These are phyloP conservation scores for Drosophila sucinea DNA, from an alignment of 1,140 invertebrate species.

Conservation along the genomic window DNA sequence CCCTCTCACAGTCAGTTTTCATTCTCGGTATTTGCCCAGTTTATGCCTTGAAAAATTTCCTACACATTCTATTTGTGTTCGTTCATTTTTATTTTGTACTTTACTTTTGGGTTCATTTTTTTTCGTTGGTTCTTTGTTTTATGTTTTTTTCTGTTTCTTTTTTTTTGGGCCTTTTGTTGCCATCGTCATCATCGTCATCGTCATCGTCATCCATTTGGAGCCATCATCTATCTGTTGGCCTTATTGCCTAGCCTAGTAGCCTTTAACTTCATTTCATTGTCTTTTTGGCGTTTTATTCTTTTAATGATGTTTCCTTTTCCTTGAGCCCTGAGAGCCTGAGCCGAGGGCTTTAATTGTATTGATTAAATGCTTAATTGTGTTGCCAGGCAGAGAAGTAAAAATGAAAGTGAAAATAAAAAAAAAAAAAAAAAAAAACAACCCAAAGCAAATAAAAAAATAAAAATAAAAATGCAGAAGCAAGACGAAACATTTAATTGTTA, in stretches of 20 bases:
- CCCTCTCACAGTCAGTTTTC: background rate
- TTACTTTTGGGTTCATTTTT: background rate
- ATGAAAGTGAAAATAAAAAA: background rate
- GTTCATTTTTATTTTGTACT: background rate
- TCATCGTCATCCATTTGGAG: slow-evolving; percentile 50
- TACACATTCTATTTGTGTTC: slow-evolving; percentile 15
- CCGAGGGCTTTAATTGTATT: slow-evolving; percentile 77
- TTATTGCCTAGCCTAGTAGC: slow-evolving; percentile 4
- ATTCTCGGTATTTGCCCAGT: background rate
- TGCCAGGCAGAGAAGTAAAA: slow-evolving; percentile 46
- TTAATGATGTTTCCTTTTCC: slow-evolving; percentile 58
- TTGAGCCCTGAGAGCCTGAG: slow-evolving; percentile 34
- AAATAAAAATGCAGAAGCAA: slow-evolving; percentile 11
- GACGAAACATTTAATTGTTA: slow-evolving; percentile 71
- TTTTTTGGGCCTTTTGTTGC: slow-evolving; percentile 16
- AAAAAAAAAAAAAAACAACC: slow-evolving; percentile 2
- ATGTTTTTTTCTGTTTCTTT: slow-evolving; percentile 20
- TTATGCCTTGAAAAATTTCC: background rate
- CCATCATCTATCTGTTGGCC: slow-evolving; percentile 10
- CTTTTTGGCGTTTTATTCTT: slow-evolving; percentile 41
- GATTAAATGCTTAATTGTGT: slow-evolving; percentile 75
- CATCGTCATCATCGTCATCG: slow-evolving; percentile 26
- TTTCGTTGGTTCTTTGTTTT: slow-evolving; percentile 22
- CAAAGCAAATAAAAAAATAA: slow-evolving; percentile 9
- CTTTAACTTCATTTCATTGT: slow-evolving; percentile 22